Conservation (phyloP, 1,140 invertebrate genomes). For the Drosophila sproati region DNA sequence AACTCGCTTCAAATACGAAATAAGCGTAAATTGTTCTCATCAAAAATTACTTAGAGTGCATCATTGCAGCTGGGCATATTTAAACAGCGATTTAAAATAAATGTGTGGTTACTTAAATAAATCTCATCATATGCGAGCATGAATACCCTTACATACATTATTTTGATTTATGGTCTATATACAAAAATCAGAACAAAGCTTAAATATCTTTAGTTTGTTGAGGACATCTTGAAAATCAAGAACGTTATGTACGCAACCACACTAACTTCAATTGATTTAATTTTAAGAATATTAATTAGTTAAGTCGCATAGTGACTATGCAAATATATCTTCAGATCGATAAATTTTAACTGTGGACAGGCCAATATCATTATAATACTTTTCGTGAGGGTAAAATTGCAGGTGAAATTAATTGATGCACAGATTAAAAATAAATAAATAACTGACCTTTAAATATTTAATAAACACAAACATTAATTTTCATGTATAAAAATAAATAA, state of each 20-base stretch:
- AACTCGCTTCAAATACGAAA: background rate
- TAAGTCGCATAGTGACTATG: no score
- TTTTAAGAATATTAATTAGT: no score
- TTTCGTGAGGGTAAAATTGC: background rate
- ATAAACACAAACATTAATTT: constrained; percentile 25
- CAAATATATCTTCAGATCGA: no score
- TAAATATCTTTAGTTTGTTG: no score
- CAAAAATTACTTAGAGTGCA: constrained; percentile 20
- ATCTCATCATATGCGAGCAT: constrained; percentile 35
- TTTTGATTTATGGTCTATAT: no score
- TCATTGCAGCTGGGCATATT: constrained; percentile 7
- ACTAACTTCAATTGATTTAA: no score
- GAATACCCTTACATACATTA: no score
- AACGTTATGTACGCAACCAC: no score
- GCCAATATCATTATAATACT: background rate
- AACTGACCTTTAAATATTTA: constrained; percentile 67
- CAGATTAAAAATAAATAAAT: constrained; percentile 49
- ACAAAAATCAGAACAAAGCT: no score
- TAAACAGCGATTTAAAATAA: constrained; percentile 45
- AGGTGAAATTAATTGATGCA: constrained; percentile 11
- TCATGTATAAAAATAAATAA: background rate
- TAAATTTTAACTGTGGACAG: no score
- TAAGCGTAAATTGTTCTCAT: constrained; percentile 25
- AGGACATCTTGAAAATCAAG: no score
- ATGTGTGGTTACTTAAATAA: constrained; percentile 42